Base-by-base conservation (phyloP, 2,888 invertebrate genomes). In the Orthonevra nobilis region DNA sequence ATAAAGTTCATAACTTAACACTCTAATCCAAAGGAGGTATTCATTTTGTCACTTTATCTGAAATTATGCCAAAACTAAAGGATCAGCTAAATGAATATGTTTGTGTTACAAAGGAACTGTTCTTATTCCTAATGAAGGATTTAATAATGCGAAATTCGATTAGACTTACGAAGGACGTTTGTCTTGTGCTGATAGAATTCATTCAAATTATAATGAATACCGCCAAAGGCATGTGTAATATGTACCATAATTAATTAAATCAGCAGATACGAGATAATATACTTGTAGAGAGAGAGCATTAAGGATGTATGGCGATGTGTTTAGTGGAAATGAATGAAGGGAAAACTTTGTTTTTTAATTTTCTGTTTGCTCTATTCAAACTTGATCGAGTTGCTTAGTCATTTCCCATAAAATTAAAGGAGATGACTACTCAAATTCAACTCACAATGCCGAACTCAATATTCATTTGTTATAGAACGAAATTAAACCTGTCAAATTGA, bases 81-180 rank as follows among this genome's bases (percentile, higher is more conserved):
- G 36, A 48, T 46, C 60, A 17, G 30, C 17, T 30, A 40, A 56
- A 56, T 56, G 28, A 30, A 56, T 19, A n/a, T 6, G 6, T 32
- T 10, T 23, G 23, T 23, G 5, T 23, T 23, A 5, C 23, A 3
- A 23, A 23, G 23, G 23, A 23, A 3, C 3, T 23, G 3, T 23
- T 23, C 23, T 23, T 23, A n/a, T n/a, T n/a, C n/a, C n/a, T n/a
- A n/a, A n/a, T n/a, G 38, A 58, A 23, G 50, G 63, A 52, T 48
- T n/a, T 34, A 42, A 44, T 54, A 64, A 52, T 54, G 34, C n/a
- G 34, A 44, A 54, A 64, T 64, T 54, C 64, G 42, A 64, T 64
- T 54, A 64, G 32, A 14, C 52, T 42, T 15, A 23, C 15, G 9
- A 14, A 40, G n/a, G 26, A 5, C 1, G 32, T 23, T 17, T 30